Evolutionary conservation across 2,113 vertebrate species (phyloP).

Genomic region (Semnornis frantzii): DNA sequence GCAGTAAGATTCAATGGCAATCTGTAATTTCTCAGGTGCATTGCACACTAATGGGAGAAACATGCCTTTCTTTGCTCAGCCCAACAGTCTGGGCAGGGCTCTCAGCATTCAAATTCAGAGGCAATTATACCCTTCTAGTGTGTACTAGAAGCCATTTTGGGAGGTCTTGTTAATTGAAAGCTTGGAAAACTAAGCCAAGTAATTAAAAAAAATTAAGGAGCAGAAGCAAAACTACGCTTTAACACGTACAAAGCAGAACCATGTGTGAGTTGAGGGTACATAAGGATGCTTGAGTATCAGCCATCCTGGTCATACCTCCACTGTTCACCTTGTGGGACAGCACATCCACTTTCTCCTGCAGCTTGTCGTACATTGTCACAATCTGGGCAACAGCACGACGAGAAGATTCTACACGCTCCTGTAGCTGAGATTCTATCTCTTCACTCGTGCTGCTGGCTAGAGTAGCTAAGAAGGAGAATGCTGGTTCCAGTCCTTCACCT

Average conservation of each 20-base stretch:
- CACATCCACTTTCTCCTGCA: constrained; percentile 81
- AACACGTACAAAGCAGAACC: not conserved
- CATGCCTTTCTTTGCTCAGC: not conserved
- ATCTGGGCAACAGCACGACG: constrained; percentile 86
- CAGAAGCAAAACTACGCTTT: not conserved
- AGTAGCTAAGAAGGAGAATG: constrained; percentile 92
- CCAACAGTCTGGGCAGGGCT: not conserved
- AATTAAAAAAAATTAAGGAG: not conserved
- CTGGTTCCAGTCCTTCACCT: constrained; percentile 85
- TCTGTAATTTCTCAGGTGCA: not conserved
- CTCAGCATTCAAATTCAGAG: not conserved
- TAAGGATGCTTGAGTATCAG: not conserved
- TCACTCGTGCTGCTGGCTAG: constrained; percentile 95
- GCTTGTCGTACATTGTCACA: constrained; percentile 85
- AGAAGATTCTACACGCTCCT: constrained; percentile 92
- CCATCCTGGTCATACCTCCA: constrained; percentile 67
- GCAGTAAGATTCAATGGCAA: not conserved
- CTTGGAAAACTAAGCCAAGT: not conserved
- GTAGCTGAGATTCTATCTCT: constrained; percentile 94
- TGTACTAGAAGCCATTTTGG: not conserved
- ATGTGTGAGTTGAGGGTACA: not conserved
- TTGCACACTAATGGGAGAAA: not conserved
- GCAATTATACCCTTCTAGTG: not conserved
- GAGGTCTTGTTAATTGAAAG: not conserved
- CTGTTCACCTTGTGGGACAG: constrained; percentile 77